Percentiles rank a stretch among this genome's conserved stretches.
Evolutionary conservation across 2,113 vertebrate species (phyloP).

Genomic region (Zosterops japonicus): DNA sequence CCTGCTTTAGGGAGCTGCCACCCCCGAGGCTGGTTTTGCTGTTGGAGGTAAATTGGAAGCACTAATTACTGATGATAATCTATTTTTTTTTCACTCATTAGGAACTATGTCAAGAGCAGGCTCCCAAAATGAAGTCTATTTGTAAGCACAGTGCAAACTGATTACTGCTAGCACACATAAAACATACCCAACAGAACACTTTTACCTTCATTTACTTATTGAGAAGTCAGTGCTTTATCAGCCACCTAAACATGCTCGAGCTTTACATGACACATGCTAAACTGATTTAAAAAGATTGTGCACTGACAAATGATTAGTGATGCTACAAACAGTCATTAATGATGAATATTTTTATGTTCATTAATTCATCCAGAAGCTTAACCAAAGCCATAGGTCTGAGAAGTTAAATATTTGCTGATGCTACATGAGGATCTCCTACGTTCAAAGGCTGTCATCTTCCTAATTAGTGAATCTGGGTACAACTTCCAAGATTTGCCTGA

Average conservation of each 20-base stretch:
- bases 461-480: neutral
- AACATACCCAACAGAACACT: neutral
- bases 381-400: neutral
- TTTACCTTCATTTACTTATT: neutral
- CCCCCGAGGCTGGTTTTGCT: neutral
- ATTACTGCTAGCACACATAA: neutral
- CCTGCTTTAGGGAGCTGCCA: neutral
- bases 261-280: neutral
- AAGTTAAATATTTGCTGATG: neutral
- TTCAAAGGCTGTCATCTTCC: neutral
- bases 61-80: neutral
- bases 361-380: neutral
- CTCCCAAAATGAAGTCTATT: neutral
- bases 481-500: neutral
- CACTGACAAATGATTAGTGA: neutral
- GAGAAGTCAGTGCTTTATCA: neutral
- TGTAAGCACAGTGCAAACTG: neutral
- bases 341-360: neutral
- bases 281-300: neutral
- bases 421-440: neutral
- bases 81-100: neutral
- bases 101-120: neutral
- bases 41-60: neutral
- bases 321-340: neutral
- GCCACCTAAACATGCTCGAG: neutral